phyloP scores from a whole-genome alignment of 2,888 invertebrate genomes.

The Ochlodes sylvanus region DNA sequence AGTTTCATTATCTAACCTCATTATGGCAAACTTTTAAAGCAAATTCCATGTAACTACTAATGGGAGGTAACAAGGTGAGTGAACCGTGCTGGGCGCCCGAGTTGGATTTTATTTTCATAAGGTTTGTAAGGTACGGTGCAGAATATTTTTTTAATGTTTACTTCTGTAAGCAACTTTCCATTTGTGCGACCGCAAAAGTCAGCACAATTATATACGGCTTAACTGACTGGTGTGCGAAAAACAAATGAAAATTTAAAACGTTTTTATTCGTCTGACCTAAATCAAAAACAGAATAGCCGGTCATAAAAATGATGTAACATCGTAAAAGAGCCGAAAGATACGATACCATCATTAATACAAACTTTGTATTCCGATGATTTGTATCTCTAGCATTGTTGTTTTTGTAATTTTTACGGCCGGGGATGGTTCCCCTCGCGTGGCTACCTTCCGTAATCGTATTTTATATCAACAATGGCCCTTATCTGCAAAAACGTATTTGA shows the following conservation, averaged over 20 bases:
- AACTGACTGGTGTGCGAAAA: constrained; percentile 3
- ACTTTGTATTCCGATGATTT: constrained; percentile 77
- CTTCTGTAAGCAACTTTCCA: background rate
- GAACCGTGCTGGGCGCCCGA: constrained; percentile 7
- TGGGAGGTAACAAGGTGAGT: constrained; percentile 43
- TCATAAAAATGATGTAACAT: constrained; percentile 58
- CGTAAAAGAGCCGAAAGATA: constrained; percentile 62
- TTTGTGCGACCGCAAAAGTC: background rate
- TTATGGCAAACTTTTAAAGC: constrained; percentile 38
- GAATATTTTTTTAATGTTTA: background rate
- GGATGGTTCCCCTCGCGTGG: constrained; percentile 75
- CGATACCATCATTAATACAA: constrained; percentile 71
- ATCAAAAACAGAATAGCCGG: constrained; percentile 35
- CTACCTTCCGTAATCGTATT: constrained; percentile 77
- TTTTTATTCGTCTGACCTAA: constrained; percentile 36
- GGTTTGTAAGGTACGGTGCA: background rate
- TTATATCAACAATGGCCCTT: constrained; percentile 79
- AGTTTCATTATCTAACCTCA: constrained; percentile 29
- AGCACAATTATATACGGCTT: background rate
- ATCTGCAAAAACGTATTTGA: constrained; percentile 79
- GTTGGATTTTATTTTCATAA: constrained; percentile 5
- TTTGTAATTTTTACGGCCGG: constrained; percentile 77
- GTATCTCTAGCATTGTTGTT: constrained; percentile 72
- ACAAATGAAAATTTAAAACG: constrained; percentile 5
- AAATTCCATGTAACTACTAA: constrained; percentile 45